Conservation (phyloP, 2,113 vertebrate species). For the Callipepla squamata region DNA sequence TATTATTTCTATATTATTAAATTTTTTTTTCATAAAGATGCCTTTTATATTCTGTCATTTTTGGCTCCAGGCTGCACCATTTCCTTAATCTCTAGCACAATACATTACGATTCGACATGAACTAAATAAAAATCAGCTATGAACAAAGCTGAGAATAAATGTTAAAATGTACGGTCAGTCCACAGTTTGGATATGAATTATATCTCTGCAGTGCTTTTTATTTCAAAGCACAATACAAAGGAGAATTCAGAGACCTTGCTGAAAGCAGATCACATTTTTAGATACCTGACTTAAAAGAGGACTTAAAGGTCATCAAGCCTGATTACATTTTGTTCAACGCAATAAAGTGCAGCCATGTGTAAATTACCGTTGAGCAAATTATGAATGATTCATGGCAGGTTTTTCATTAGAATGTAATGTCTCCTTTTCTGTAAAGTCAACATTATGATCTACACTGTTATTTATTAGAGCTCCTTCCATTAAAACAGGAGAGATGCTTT, state of each 20-base stretch:
- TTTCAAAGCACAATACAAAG: slow-evolving; percentile 18
- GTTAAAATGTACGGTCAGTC: neutral
- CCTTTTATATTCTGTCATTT: neutral
- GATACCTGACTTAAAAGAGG: slow-evolving; percentile 53
- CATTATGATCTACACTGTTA: slow-evolving; percentile 50
- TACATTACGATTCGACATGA: neutral
- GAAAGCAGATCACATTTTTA: slow-evolving; percentile 44
- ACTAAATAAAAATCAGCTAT: slow-evolving; percentile 30
- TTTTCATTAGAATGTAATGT: slow-evolving; percentile 68
- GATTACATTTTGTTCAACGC: slow-evolving; percentile 66
- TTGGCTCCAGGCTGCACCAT: neutral
- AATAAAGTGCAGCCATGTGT: slow-evolving; percentile 62
- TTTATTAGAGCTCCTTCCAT: slow-evolving; percentile 53
- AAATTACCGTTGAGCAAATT: slow-evolving; percentile 71
- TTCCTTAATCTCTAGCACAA: neutral
- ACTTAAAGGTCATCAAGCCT: slow-evolving; percentile 71
- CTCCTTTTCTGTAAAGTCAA: slow-evolving; percentile 69
- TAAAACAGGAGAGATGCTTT: slow-evolving; percentile 32
- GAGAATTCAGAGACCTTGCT: neutral
- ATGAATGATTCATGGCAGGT: slow-evolving; percentile 63
- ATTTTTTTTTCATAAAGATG: neutral
- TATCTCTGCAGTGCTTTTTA: neutral
- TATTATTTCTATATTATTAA: neutral
- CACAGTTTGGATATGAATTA: neutral
- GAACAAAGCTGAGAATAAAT: neutral